Evolutionary conservation across 2,797 vertebrate species (phyloP).

Genomic region (Hirundo rustica): DNA sequence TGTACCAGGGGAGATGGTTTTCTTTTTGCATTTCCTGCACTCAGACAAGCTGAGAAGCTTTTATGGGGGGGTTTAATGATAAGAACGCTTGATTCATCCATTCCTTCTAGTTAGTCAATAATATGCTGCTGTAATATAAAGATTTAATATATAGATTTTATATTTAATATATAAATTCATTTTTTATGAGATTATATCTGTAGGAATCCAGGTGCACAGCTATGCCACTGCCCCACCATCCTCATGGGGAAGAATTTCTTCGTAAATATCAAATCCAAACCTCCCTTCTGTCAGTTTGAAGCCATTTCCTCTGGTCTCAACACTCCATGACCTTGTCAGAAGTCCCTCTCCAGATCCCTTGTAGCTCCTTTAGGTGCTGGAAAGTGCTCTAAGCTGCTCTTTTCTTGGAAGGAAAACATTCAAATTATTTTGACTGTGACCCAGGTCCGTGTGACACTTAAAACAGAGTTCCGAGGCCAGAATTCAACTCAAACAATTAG

Average conservation of each 20-base stretch:
- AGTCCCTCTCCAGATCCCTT: background rate
- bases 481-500: conserved; percentile 74
- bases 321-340: background rate
- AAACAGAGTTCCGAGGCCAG: conserved; percentile 73
- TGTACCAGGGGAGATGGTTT: background rate
- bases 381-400: background rate
- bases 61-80: background rate
- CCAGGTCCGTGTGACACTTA: conserved; percentile 66
- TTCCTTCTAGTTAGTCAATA: background rate
- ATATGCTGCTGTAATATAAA: background rate
- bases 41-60: background rate
- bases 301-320: background rate
- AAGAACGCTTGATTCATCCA: background rate
- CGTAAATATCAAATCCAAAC: background rate
- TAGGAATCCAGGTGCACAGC: background rate
- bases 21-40: background rate
- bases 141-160: background rate
- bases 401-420: conserved; percentile 56
- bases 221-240: background rate
- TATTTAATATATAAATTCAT: background rate
- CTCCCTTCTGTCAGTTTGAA: background rate
- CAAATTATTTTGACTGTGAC: conserved; percentile 63
- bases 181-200: background rate
- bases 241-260: background rate
- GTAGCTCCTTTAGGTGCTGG: background rate